Percentiles rank a stretch among this genome's conserved stretches.
These are phyloP conservation scores for Melanophora roralis DNA, from an alignment of 2,888 invertebrate genomes.

Conservation along the genomic window DNA sequence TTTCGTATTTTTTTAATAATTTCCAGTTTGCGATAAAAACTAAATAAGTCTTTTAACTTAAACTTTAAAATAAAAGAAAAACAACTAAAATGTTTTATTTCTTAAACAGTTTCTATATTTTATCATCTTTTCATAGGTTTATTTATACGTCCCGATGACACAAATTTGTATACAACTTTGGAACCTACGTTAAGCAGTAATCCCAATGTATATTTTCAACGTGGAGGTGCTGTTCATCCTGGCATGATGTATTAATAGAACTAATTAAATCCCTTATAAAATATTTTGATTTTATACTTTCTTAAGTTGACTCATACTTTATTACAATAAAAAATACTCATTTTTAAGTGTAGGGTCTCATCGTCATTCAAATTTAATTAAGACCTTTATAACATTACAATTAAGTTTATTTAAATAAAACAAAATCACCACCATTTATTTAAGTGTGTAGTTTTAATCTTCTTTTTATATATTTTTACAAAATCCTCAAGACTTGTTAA, in stretches of 20 bases:
- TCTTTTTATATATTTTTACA: constrained; percentile 19
- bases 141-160: constrained; percentile 88
- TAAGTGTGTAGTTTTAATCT: constrained; percentile 28
- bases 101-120: neutral
- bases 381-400: neutral
- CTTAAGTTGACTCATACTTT: constrained; percentile 15
- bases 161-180: constrained; percentile 89
- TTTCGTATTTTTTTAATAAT: too few relatives aligned
- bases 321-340: constrained; percentile 34
- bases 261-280: constrained; percentile 2
- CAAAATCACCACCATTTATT: constrained; percentile 38
- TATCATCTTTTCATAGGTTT: constrained; percentile 79
- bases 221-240: constrained; percentile 88
- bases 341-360: constrained; percentile 11
- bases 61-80: too few relatives aligned
- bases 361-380: too few relatives aligned
- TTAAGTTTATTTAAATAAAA: neutral
- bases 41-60: too few relatives aligned
- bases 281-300: neutral
- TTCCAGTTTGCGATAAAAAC: too few relatives aligned
- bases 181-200: constrained; percentile 92
- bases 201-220: constrained; percentile 93
- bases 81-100: neutral
- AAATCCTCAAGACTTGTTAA: constrained; percentile 56
- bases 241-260: constrained; percentile 90